Evolutionary conservation across 2,113 vertebrate genomes (phyloP), one percentile per base, ranked within the genome.

Genomic region (Taxidea taxus): DNA sequence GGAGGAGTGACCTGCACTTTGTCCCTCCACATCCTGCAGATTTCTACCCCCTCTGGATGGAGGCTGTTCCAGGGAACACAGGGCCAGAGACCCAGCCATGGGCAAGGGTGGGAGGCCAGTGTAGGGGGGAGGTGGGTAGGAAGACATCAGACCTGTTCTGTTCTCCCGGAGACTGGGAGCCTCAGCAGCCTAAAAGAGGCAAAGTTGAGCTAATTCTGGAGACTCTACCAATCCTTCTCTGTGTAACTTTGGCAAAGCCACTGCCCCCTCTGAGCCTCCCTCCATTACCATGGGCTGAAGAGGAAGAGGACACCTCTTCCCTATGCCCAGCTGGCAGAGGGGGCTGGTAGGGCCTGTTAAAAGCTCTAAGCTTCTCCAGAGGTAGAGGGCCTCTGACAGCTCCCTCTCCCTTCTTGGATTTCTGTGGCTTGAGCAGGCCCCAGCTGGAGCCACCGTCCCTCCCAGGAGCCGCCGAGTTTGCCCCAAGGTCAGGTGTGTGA

Each of bases 401-500:
- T 85, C 47, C 96, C 91, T 93, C 83, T 93, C 39, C 78, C 96
- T 95, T 96, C 78, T 95, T 87, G 96, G 96, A 95, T 97, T 95
- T 98, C 96, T 97, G 90, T 96, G 97, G 96, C 93, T 91, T 89
- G 88, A 98, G 96, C 97, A 98, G 98, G 96, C 98, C 97, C 97
- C 94, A 72, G 81, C 94, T 68, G 95, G 96, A 97, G 97, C 96
- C 92, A 92, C 90, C 42, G 34, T 97, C 90, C 98, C 97, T 95
- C 97, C 94, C 96, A 98, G 98, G 90, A 98, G 96, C 80, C 95
- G 94, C 64, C 95, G 91, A 87, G 83, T 96, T 97, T 97, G 97
- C 80, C 97, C 97, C 93, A 97, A 95, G 94, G 96, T 98, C 98
- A 97, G 97, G 96, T 98, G 97, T 93, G 97, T 95, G 97, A 97